Percentiles rank a stretch among this genome's conserved stretches.
Evolutionary conservation across 2,888 invertebrate genomes (phyloP).

Genomic region (Lutraria lutraria): DNA sequence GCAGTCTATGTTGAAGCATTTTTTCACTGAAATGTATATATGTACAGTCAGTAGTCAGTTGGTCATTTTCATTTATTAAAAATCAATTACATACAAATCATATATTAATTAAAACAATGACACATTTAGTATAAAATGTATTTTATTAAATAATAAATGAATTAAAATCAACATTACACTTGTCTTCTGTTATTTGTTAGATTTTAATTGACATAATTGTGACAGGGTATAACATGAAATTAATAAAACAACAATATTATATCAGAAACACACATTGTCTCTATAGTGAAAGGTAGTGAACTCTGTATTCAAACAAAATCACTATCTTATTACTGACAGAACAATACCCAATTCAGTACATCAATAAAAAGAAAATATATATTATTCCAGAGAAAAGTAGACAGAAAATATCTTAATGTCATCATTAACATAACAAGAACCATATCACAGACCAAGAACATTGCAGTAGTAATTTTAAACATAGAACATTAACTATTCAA

Average conservation of each 20-base stretch:
- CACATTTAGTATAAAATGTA: constrained; percentile 26
- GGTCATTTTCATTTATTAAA: not conserved
- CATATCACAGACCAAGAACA: no score
- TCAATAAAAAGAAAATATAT: no score
- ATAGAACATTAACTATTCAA: no score
- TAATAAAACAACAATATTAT: not conserved
- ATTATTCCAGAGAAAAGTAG: no score
- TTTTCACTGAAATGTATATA: not conserved
- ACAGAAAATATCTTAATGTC: no score
- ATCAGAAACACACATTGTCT: no score
- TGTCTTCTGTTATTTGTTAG: not conserved
- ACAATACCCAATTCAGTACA: no score
- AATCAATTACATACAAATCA: not conserved
- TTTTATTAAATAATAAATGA: not conserved
- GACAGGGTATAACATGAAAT: not conserved
- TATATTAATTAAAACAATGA: constrained; percentile 19
- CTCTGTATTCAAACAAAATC: no score
- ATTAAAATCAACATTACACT: not conserved
- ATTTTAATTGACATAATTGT: not conserved
- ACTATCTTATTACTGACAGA: no score
- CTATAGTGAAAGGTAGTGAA: no score
- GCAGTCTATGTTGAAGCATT: not conserved
- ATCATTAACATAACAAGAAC: no score
- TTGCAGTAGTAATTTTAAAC: no score
- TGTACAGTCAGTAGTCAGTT: not conserved